phyloP scores from a whole-genome alignment of 2,888 invertebrate genomes.

The Rugalucina vietnamica region DNA sequence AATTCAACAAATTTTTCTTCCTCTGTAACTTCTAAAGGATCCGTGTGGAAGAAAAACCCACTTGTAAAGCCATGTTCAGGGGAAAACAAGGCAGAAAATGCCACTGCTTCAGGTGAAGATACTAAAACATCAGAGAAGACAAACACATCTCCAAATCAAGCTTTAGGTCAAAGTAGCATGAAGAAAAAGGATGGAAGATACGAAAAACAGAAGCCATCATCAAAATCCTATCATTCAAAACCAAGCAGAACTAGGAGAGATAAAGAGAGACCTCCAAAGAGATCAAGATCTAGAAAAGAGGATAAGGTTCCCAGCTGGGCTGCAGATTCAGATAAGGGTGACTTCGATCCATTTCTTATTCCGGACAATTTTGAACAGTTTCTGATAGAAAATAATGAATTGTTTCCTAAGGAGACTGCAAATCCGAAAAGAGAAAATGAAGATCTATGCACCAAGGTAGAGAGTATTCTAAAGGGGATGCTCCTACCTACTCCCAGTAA shows the following conservation, averaged over 20 bases:
- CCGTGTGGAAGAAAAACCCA: constrained; percentile 71
- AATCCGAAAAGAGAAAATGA: constrained; percentile 44
- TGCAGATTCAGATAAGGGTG: constrained; percentile 48
- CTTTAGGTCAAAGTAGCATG: background rate
- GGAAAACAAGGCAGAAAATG: background rate
- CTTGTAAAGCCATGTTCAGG: constrained; percentile 40
- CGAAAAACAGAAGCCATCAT: constrained; percentile 33
- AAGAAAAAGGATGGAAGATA: constrained; percentile 12
- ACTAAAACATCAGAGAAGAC: background rate
- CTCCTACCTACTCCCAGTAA: constrained; percentile 59
- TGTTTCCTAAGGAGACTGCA: constrained; percentile 19
- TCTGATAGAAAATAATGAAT: constrained; percentile 30
- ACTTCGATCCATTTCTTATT: constrained; percentile 18
- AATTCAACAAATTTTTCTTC: constrained; percentile 56
- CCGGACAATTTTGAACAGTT: constrained; percentile 33
- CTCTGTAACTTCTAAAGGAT: constrained; percentile 34
- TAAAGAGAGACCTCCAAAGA: constrained; percentile 15
- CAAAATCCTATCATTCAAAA: constrained; percentile 25
- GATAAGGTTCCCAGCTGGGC: constrained; percentile 36
- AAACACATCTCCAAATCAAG: background rate
- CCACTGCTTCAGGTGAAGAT: background rate
- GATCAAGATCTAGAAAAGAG: background rate
- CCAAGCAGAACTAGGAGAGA: background rate
- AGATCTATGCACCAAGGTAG: constrained; percentile 69
- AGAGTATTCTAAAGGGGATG: constrained; percentile 70